Base-by-base conservation (phyloP, 2,888 invertebrate genomes). In the Cyclophora albipunctata region DNA sequence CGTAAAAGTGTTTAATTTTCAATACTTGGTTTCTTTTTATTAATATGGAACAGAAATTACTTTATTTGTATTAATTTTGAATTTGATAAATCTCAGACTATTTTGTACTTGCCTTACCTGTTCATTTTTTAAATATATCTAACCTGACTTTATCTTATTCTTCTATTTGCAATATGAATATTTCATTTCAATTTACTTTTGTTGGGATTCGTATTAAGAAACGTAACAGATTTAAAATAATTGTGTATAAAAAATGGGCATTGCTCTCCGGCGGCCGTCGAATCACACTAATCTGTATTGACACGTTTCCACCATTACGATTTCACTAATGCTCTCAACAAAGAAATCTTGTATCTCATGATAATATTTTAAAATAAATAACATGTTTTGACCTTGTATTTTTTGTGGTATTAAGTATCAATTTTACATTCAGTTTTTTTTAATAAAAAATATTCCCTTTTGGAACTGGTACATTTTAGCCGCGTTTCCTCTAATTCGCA, bases 281-380 rank as follows among this genome's bases (percentile, higher is more conserved):
- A 66, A 72, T 80, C 75, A 66, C 56, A 69, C 71, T 82, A 83
- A 87, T 82, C 67, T 67, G 69, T 83, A 85, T 86, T 81, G 87
- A 84, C 87, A 84, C 73, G 82, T 87, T 87, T 87, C 86, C 86
- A 78, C 81, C 66, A 79, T 81, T 83, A 71, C 81, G 86, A 82
- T 75, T 87, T 71, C 73, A 74, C 73, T 78, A 77, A 81, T 79
- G 75, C 72, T 64, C 66, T 75, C 73, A 64, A 73, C 71, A 71
- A 75, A 72, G 70, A 71, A 72, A 71, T 71, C 75, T 69, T 73
- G 72, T 73, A 73, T 62, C 70, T 60, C 62, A 45, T 61, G 56
- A 59, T 61, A 59, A 59, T 61, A 61, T 66, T 67, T 59, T 58
- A 69, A 66, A 66, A 71, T 66, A 75, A 76, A 73, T 73, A 73